Evolutionary conservation across 2,888 invertebrate genomes (phyloP).

Genomic region (Ceraclea dissimilis): DNA sequence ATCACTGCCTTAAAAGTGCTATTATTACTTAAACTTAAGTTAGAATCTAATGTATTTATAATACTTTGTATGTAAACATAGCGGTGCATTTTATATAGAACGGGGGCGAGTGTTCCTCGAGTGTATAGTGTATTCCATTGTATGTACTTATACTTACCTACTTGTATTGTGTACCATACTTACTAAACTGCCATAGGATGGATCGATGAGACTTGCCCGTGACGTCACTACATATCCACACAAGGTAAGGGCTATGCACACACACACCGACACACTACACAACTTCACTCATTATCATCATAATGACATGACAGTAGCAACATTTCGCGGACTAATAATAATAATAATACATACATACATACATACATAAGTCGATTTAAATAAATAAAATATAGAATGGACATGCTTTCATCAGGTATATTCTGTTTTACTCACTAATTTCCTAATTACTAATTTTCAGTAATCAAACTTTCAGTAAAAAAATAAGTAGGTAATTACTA

Average conservation of each 20-base stretch:
- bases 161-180: constrained; percentile 11
- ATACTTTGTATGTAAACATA: constrained; percentile 12
- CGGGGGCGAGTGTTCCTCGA: constrained; percentile 32
- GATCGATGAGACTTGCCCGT: constrained; percentile 19
- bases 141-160: background rate
- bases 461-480: too few relatives aligned
- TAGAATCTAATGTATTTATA: background rate
- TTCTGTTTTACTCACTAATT: too few relatives aligned
- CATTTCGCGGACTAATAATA: background rate
- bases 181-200: constrained; percentile 25
- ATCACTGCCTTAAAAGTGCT: constrained; percentile 19
- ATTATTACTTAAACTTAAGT: constrained; percentile 12
- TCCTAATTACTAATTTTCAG: too few relatives aligned
- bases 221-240: constrained; percentile 12
- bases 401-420: too few relatives aligned
- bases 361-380: too few relatives aligned
- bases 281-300: too few relatives aligned
- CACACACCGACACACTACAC: background rate
- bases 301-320: too few relatives aligned
- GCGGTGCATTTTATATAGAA: background rate
- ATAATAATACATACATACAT: too few relatives aligned
- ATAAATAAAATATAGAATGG: too few relatives aligned
- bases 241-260: constrained; percentile 10
- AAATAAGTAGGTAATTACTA: too few relatives aligned
- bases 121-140: background rate